These are phyloP conservation scores for Erpobdella octoculata DNA, from an alignment of 2,888 invertebrate genomes.

Conservation along the genomic window DNA sequence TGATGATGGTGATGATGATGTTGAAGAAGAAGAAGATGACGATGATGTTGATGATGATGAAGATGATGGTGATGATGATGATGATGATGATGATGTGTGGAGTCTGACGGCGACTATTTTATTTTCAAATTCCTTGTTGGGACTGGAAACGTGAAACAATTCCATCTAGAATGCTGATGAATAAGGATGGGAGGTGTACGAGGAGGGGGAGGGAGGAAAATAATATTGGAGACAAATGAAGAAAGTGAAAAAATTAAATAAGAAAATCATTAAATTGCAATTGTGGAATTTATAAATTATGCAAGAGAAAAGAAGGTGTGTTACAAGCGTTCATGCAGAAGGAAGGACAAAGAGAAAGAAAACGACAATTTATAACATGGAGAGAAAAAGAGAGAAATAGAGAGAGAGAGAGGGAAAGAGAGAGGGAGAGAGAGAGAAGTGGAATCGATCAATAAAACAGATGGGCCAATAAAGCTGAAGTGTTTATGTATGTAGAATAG, in stretches of 20 bases:
- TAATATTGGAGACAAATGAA: too few relatives aligned
- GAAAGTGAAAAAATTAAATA: neutral
- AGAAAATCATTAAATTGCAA: neutral
- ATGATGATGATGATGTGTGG: neutral
- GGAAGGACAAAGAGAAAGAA: conserved; percentile 2
- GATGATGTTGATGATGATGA: neutral
- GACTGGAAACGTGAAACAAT: too few relatives aligned
- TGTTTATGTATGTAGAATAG: neutral
- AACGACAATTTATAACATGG: too few relatives aligned
- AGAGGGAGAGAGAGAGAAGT: conserved; percentile 4
- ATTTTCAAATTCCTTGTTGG: too few relatives aligned
- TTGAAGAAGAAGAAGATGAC: neutral
- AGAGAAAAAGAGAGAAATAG: conserved; percentile 10
- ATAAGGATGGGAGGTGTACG: too few relatives aligned
- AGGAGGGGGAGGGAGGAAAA: too few relatives aligned
- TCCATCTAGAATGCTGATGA: too few relatives aligned
- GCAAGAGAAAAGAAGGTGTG: neutral
- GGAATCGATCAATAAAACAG: conserved; percentile 12
- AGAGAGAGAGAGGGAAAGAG: neutral
- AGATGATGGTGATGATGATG: neutral
- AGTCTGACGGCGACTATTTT: too few relatives aligned
- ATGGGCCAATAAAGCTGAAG: conserved; percentile 12
- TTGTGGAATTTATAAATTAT: neutral
- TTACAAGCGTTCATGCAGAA: neutral
- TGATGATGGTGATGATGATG: neutral